These are phyloP conservation scores for Acanthurus tractus DNA, from an alignment of 2,797 vertebrate species.

Conservation along the genomic window DNA sequence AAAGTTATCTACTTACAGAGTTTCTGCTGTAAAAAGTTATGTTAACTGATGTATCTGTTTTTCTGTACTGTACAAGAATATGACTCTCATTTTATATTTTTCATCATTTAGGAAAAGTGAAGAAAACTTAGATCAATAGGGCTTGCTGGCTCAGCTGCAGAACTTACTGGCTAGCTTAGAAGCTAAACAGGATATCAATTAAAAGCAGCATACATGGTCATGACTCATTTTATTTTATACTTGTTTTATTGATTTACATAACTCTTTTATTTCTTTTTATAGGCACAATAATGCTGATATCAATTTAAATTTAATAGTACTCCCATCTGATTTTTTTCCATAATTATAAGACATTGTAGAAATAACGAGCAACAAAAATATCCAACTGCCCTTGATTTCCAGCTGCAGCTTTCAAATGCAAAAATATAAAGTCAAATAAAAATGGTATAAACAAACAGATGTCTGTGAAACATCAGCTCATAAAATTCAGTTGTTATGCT, in stretches of 20 bases:
- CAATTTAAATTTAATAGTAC: neutral
- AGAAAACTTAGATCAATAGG: neutral
- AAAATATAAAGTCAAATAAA: conserved; percentile 13
- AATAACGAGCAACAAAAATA: neutral
- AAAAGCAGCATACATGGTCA: neutral
- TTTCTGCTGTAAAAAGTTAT: too few relatives aligned
- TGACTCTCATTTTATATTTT: too few relatives aligned
- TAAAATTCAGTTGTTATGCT: conserved; percentile 40
- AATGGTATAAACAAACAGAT: conserved; percentile 19
- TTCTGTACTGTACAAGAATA: too few relatives aligned
- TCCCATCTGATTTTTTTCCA: neutral
- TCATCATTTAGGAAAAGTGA: too few relatives aligned
- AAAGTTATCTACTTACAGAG: too few relatives aligned
- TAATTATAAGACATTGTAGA: conserved; percentile 2
- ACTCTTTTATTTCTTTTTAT: neutral
- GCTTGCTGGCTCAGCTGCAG: neutral
- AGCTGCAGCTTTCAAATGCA: conserved; percentile 2
- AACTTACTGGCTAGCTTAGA: too few relatives aligned
- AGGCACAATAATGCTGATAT: neutral
- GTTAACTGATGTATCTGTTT: too few relatives aligned
- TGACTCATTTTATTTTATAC: too few relatives aligned
- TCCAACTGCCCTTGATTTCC: neutral
- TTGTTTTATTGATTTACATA: neutral
- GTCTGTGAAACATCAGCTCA: conserved; percentile 19
- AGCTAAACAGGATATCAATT: neutral